Conservation (phyloP, 1,140 invertebrate species). For the Dreissena rostriformis region DNA sequence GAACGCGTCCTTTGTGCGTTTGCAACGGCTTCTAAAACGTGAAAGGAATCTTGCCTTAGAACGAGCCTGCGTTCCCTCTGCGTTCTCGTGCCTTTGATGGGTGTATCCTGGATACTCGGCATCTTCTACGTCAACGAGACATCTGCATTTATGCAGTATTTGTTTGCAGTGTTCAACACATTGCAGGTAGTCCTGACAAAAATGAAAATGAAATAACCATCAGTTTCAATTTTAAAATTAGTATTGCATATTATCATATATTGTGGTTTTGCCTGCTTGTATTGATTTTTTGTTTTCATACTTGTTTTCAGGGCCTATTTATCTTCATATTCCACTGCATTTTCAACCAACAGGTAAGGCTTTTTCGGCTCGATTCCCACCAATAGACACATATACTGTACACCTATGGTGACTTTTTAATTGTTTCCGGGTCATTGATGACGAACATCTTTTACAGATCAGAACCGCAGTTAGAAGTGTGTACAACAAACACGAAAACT, state of each 20-base stretch:
- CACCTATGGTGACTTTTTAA: too few relatives aligned
- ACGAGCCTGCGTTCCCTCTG: conserved; percentile 17
- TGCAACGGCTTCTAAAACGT: too few relatives aligned
- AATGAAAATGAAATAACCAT: too few relatives aligned
- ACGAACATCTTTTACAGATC: too few relatives aligned
- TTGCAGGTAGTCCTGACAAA: conserved; percentile 11
- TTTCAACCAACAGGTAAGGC: not conserved
- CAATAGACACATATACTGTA: too few relatives aligned
- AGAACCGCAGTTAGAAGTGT: too few relatives aligned
- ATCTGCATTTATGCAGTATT: conserved; percentile 13
- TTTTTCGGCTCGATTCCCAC: too few relatives aligned
- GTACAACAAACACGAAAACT: too few relatives aligned
- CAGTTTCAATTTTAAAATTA: not conserved
- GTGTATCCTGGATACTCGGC: conserved; percentile 31
- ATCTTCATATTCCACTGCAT: conserved; percentile 3
- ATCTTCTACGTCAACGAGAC: conserved; percentile 23
- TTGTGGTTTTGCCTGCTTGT: not conserved
- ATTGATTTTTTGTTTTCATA: not conserved
- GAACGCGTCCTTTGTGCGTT: too few relatives aligned
- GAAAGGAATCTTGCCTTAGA: not conserved
- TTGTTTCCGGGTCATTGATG: too few relatives aligned
- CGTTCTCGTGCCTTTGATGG: conserved; percentile 23
- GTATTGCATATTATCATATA: not conserved
- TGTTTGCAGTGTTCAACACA: conserved; percentile 35
- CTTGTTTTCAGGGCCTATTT: not conserved